These are phyloP conservation scores for Triplophysa yarkandensis DNA, from an alignment of 2,797 vertebrate genomes.

Conservation along the genomic window DNA sequence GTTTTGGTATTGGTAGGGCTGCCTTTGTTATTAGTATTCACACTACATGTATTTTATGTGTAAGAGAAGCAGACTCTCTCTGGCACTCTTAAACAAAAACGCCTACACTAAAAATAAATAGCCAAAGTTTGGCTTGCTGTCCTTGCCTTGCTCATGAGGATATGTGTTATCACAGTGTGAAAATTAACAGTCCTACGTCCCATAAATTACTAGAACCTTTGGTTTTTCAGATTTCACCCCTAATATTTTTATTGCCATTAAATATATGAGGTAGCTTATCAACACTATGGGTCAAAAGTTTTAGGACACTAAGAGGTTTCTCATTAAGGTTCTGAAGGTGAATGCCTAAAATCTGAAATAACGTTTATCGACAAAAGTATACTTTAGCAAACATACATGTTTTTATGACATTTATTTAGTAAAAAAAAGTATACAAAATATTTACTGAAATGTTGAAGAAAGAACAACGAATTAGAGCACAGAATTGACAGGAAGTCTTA, in stretches of 20 bases:
- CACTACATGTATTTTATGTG: conserved; percentile 21
- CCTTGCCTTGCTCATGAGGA: conserved; percentile 29
- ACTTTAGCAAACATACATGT: too few relatives aligned
- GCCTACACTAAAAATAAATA: conserved; percentile 49
- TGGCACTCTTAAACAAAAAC: conserved; percentile 20
- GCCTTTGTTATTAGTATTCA: conserved; percentile 4
- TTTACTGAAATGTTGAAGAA: too few relatives aligned
- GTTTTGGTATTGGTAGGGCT: conserved; percentile 5
- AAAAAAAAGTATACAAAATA: too few relatives aligned
- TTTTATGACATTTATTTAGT: too few relatives aligned
- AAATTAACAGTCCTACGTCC: conserved; percentile 2
- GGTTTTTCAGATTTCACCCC: conserved; percentile 20
- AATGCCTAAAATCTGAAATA: too few relatives aligned
- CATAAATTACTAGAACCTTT: conserved; percentile 12
- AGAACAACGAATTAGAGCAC: too few relatives aligned
- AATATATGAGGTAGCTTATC: background rate
- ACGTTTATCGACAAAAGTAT: too few relatives aligned
- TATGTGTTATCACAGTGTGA: conserved; percentile 27
- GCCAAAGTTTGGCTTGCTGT: conserved; percentile 23
- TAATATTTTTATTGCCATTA: background rate
- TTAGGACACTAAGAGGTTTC: too few relatives aligned
- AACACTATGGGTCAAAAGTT: too few relatives aligned
- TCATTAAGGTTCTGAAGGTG: too few relatives aligned
- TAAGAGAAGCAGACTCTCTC: conserved; percentile 28
- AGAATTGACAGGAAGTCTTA: too few relatives aligned